These are phyloP conservation scores for Calypte anna DNA, from an alignment of 2,113 vertebrate species.

Conservation along the genomic window DNA sequence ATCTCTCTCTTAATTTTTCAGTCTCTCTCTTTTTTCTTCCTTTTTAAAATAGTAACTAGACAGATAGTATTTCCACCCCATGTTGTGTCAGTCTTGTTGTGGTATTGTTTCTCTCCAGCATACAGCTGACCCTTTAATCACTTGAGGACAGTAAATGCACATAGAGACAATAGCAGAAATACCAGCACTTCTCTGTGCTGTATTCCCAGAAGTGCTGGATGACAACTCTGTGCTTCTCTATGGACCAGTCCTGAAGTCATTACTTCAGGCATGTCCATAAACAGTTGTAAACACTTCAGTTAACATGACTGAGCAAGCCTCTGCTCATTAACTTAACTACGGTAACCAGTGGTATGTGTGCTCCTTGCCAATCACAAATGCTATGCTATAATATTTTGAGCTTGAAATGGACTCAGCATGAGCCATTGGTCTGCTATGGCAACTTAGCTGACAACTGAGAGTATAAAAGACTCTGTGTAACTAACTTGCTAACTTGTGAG, in stretches of 20 bases:
- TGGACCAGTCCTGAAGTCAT: not conserved
- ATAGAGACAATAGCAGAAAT: not conserved
- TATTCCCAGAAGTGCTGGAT: not conserved
- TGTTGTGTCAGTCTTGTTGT: not conserved
- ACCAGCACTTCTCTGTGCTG: not conserved
- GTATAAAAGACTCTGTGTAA: not conserved
- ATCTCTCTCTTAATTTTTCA: not conserved
- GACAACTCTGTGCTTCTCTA: not conserved
- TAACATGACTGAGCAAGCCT: constrained; percentile 14
- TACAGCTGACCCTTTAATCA: not conserved
- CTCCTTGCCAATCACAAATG: not conserved
- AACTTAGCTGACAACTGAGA: not conserved
- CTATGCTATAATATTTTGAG: not conserved
- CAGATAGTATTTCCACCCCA: not conserved
- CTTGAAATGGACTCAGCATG: not conserved
- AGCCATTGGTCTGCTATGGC: not conserved
- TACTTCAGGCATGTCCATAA: not conserved
- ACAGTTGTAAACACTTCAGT: constrained; percentile 5
- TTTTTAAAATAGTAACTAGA: not conserved
- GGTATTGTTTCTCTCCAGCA: not conserved
- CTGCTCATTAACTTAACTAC: not conserved
- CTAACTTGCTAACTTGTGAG: not conserved
- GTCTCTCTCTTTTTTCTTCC: not conserved
- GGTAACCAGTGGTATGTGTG: not conserved
- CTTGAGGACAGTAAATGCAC: not conserved